phyloP scores from a whole-genome alignment of 2,797 vertebrate species.

The Hoplostethus mediterraneus region DNA sequence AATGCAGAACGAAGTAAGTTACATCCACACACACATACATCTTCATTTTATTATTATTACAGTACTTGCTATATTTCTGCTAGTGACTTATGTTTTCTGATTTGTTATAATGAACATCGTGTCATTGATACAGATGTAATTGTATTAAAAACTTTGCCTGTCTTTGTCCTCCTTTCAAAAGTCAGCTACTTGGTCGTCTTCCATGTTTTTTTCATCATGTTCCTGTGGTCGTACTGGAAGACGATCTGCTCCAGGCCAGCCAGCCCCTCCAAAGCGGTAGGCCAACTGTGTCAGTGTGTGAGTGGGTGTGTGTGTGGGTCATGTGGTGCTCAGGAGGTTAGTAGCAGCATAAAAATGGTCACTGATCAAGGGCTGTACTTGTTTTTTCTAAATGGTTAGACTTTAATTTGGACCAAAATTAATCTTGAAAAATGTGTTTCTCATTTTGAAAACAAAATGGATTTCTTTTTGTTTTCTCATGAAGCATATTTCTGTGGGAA shows the following conservation, averaged over 20 bases:
- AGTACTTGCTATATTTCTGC: neutral
- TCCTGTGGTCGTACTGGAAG: slow-evolving; percentile 98
- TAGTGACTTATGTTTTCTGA: neutral
- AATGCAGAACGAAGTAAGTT: slow-evolving; percentile 92
- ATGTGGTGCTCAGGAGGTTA: too few species aligned
- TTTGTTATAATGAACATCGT: neutral
- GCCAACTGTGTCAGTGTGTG: neutral
- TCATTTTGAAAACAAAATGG: too few species aligned
- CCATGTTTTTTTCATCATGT: slow-evolving; percentile 93
- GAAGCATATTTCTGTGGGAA: too few species aligned
- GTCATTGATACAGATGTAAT: neutral
- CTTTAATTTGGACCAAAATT: too few species aligned
- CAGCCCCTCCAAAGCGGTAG: slow-evolving; percentile 92
- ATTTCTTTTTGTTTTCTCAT: too few species aligned
- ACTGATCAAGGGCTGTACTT: too few species aligned
- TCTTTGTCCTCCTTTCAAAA: slow-evolving; percentile 76
- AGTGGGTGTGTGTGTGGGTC: neutral
- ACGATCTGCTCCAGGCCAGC: slow-evolving; percentile 92
- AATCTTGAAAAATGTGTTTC: too few species aligned
- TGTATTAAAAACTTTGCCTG: neutral
- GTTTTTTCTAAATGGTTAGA: too few species aligned
- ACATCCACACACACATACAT: neutral
- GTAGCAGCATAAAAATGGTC: too few species aligned
- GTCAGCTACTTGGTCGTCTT: slow-evolving; percentile 97
- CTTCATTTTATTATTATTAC: neutral